phyloP scores from a whole-genome alignment of 2,797 vertebrate genomes.

The Aphelocoma californica region DNA sequence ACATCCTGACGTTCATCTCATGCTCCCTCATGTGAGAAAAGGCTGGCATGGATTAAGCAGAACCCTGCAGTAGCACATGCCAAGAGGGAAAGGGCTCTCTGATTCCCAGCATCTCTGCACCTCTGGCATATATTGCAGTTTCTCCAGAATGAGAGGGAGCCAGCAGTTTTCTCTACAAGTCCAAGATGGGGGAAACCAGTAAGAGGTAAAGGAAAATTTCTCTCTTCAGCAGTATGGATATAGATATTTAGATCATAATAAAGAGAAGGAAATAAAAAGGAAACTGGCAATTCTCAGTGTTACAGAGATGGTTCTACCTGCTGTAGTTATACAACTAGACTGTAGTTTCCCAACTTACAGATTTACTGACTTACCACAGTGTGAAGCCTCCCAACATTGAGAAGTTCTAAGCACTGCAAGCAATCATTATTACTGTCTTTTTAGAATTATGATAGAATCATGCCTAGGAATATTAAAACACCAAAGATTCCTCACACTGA shows the following conservation, averaged over 20 bases:
- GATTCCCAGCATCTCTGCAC: background rate
- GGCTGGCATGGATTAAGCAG: rapidly evolving
- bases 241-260: background rate
- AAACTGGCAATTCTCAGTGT: background rate
- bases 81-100: background rate
- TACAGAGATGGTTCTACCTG: background rate
- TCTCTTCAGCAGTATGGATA: background rate
- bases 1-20: rapidly evolving
- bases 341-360: background rate
- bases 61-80: background rate
- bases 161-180: background rate
- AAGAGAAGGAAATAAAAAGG: background rate
- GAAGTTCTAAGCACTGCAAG: background rate
- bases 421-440: background rate
- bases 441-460: background rate
- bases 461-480: background rate
- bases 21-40: rapidly evolving
- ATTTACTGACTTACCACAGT: background rate
- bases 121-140: background rate
- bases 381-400: background rate
- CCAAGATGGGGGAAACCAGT: background rate
- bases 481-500: background rate
- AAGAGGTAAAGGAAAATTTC: background rate
- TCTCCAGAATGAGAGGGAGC: background rate
- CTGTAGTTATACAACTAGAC: background rate